A percentile compares a stretch with the other conserved stretches of the same genome.
phyloP scores from a whole-genome alignment of 1,140 invertebrate species.

The Drosophila simulans region DNA sequence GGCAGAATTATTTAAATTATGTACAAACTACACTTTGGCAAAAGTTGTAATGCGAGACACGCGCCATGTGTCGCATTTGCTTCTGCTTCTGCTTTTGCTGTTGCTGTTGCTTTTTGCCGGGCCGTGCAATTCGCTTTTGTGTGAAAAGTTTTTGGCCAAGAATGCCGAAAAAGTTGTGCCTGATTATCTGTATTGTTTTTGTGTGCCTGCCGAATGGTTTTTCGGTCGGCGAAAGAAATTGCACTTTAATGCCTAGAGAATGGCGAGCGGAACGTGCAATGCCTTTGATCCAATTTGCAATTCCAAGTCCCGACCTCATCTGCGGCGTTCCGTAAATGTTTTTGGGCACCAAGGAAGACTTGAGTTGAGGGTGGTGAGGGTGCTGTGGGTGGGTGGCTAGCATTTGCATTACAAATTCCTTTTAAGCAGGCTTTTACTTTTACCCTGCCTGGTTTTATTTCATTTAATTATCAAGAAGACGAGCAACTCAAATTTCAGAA shows the following conservation, averaged over 20 bases:
- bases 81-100: constrained; percentile 1
- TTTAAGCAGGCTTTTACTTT: constrained; percentile 9
- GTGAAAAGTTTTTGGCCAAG: constrained; percentile 53
- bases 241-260: constrained; percentile 58
- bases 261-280: constrained; percentile 56
- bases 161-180: constrained; percentile 13
- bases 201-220: constrained; percentile 26
- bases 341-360: constrained; percentile 6
- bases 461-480: constrained; percentile 38
- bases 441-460: constrained; percentile 8
- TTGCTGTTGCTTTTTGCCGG: constrained; percentile 14
- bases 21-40: constrained; percentile 68
- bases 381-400: constrained; percentile 1
- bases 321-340: constrained; percentile 58
- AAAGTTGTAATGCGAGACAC: constrained; percentile 74
- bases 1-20: constrained; percentile 76
- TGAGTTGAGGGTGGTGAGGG: constrained; percentile 1
- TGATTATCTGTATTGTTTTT: constrained; percentile 48
- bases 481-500: constrained; percentile 37
- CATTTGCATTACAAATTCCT: constrained; percentile 55
- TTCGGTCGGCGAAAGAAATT: constrained; percentile 49
- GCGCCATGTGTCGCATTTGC: constrained; percentile 52
- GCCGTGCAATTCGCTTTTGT: constrained; percentile 36
- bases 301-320: constrained; percentile 42
- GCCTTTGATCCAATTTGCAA: constrained; percentile 75